A percentile compares a stretch with the other conserved stretches of the same genome.
Evolutionary conservation across 2,797 vertebrate species (phyloP).

Genomic region (Mormyrops boulengeri): DNA sequence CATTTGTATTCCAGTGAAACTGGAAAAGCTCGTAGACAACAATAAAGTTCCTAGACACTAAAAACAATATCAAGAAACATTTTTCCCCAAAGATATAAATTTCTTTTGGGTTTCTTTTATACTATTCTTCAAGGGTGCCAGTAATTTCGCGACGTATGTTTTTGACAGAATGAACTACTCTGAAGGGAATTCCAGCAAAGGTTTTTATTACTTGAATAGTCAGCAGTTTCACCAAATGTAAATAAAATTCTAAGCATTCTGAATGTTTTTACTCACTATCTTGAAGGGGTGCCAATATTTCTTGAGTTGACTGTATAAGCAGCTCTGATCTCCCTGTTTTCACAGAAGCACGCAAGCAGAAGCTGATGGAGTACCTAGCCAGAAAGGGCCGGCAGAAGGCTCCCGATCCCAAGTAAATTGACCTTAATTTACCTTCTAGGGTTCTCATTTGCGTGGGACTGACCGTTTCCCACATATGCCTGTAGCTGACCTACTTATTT

Average conservation of each 20-base stretch:
- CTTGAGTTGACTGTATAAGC: not conserved
- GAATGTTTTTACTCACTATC: not conserved
- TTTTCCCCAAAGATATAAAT: too few species aligned
- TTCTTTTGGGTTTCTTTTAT: too few species aligned
- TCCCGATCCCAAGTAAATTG: slow-evolving; percentile 59
- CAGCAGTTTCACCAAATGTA: not conserved
- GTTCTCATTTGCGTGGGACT: not conserved
- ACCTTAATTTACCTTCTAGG: not conserved
- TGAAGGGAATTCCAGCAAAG: not conserved
- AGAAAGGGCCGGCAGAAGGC: slow-evolving; percentile 62
- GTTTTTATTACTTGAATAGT: not conserved
- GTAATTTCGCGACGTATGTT: not conserved
- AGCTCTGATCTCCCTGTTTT: not conserved
- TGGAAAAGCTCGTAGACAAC: too few species aligned
- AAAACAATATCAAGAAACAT: too few species aligned
- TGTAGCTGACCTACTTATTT: not conserved
- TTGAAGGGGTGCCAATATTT: not conserved
- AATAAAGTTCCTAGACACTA: too few species aligned
- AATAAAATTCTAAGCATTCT: not conserved
- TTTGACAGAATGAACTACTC: not conserved
- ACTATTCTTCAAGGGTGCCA: not conserved
- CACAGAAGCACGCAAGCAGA: slow-evolving; percentile 62
- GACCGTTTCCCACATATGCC: not conserved
- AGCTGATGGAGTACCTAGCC: slow-evolving; percentile 59
- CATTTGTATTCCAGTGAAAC: not conserved